Evolutionary conservation across 2,113 vertebrate species (phyloP).

Genomic region (Condylura cristata): DNA sequence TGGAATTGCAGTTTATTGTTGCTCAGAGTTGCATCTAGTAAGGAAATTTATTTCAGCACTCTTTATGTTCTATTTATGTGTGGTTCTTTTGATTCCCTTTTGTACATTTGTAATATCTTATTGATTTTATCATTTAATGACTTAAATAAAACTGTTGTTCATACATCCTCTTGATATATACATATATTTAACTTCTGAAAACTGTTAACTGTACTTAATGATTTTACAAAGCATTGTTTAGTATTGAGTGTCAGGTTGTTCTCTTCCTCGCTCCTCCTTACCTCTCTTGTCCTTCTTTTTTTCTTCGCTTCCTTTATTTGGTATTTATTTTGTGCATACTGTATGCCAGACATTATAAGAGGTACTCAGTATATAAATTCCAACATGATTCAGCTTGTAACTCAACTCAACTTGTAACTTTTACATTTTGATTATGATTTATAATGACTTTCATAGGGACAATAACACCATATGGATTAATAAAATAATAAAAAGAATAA

Average conservation of each 20-base stretch:
- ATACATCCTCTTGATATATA: neutral
- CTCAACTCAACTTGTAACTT: neutral
- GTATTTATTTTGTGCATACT: neutral
- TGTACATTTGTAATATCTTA: neutral
- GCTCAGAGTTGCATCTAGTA: neutral
- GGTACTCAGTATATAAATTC: neutral
- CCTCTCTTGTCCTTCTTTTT: neutral
- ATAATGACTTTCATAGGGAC: neutral
- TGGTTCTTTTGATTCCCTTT: slow-evolving; percentile 18
- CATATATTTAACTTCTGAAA: neutral
- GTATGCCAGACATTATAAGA: neutral
- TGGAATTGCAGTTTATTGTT: neutral
- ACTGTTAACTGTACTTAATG: neutral
- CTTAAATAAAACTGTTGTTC: neutral
- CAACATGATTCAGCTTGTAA: neutral
- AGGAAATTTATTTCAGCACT: neutral
- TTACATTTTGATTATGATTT: neutral
- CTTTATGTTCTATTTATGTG: neutral
- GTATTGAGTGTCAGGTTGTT: neutral
- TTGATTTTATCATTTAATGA: neutral
- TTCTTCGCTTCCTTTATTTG: neutral
- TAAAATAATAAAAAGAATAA: slow-evolving; percentile 19
- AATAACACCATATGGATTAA: neutral
- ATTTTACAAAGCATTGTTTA: slow-evolving; percentile 19
- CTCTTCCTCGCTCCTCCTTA: neutral